These are phyloP conservation scores for Pungitius pungitius DNA, from an alignment of 2,113 vertebrate species.

Conservation along the genomic window DNA sequence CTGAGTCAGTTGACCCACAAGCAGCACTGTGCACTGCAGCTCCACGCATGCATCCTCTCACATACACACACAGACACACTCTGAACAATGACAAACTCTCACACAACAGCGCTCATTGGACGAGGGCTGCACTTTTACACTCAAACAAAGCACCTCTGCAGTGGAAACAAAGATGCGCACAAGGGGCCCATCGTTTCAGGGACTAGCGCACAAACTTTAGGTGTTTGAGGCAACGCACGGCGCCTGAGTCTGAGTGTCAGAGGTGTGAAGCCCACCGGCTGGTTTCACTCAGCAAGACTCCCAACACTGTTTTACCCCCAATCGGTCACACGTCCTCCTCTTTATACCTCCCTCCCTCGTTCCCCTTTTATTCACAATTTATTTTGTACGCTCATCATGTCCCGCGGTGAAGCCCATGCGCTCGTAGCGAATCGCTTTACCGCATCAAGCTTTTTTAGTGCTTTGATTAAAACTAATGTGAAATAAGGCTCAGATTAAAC, in stretches of 20 bases:
- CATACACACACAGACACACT: slow-evolving; percentile 19
- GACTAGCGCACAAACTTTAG: slow-evolving; percentile 1
- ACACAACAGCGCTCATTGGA: background rate
- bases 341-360: slow-evolving; percentile 4
- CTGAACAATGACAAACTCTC: slow-evolving; percentile 28
- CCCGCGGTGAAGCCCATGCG: slow-evolving; percentile 22
- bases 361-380: slow-evolving; percentile 16
- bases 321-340: slow-evolving; percentile 17
- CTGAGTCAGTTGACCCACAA: slow-evolving; percentile 38
- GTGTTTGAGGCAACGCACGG: slow-evolving; percentile 34
- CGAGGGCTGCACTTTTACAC: background rate
- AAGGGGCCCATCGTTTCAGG: slow-evolving; percentile 15
- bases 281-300: slow-evolving; percentile 40
- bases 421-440: slow-evolving; percentile 6
- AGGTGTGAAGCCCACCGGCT: slow-evolving; percentile 52
- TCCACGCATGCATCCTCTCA: slow-evolving; percentile 19
- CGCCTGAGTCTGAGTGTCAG: slow-evolving; percentile 44
- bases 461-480: slow-evolving; percentile 31
- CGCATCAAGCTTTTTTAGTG: slow-evolving; percentile 13
- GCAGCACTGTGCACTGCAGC: slow-evolving; percentile 24
- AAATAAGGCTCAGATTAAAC: slow-evolving; percentile 33
- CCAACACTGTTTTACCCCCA: background rate
- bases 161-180: background rate
- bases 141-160: slow-evolving; percentile 6
- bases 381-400: slow-evolving; percentile 41